Evolutionary conservation across 2,113 vertebrate genomes (phyloP).

Genomic region (Dascyllus trimaculatus): DNA sequence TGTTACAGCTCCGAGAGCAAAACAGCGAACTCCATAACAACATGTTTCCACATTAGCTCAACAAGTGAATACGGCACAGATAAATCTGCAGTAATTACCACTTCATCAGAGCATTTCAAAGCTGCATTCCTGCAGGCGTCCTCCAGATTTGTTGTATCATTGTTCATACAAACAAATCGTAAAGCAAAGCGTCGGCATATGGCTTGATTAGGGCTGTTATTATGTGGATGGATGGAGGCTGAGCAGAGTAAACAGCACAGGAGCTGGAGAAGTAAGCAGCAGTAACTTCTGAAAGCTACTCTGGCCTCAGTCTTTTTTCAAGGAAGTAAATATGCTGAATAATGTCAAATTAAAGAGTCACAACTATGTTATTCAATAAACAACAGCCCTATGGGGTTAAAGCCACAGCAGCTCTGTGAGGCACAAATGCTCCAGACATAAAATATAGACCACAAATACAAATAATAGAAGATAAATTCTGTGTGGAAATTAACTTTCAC

Average conservation of each 20-base stretch:
- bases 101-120: conserved; percentile 46
- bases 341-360: background rate
- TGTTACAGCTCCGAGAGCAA: conserved; percentile 11
- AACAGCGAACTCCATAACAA: conserved; percentile 36
- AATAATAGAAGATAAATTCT: too few species aligned
- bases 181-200: conserved; percentile 35
- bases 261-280: background rate
- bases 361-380: background rate
- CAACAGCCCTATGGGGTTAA: too few species aligned
- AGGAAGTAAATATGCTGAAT: background rate
- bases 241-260: conserved; percentile 26
- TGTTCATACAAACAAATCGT: conserved; percentile 58
- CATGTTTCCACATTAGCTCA: conserved; percentile 60
- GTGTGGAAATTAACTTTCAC: too few species aligned
- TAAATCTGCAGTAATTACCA: conserved; percentile 54
- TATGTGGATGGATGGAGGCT: conserved; percentile 29
- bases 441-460: too few species aligned
- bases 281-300: background rate
- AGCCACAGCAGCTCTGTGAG: too few species aligned
- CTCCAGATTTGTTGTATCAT: conserved; percentile 51
- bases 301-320: conserved; percentile 17
- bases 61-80: conserved; percentile 24
- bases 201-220: conserved; percentile 48
- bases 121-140: conserved; percentile 48
- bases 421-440: too few species aligned